Base-by-base conservation (phyloP, 2,888 invertebrate species). In the Lamellibrachia satsuma region DNA sequence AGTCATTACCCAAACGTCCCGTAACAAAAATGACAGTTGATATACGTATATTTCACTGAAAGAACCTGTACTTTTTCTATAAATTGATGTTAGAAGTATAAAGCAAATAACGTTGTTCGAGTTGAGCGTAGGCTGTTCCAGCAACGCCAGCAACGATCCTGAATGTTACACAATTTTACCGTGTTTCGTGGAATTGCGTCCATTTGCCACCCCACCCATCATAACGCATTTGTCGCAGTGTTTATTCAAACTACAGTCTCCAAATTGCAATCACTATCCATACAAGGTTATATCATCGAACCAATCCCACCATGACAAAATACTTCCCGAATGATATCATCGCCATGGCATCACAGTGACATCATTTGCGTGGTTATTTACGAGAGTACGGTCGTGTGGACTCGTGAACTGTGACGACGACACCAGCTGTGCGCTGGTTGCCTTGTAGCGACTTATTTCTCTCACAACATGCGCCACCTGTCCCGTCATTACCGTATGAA, bases 381-480 rank as follows among this genome's bases (percentile, higher is more conserved):
- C 75, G 22, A 75, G 75, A 22, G 75, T 75, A n/a, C 15, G 11
- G n/a, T 75, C 75, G n/a, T 57, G 57, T 15, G 57, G 75, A 6
- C 15, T n/a, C 15, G 75, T 75, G 2, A 75, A 75, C 75, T 6
- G 75, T 75, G 75, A 22, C 75, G 22, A 3, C 75, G 22, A 3
- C 75, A 22, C 75, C 75, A 75, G 75, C 75, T 75, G 75, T 22
- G 75, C 75, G n/a, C 75, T 22, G 75, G 75, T 75, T 75, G 75
- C 75, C n/a, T 75, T 75, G 75, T 75, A 75, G 75, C 75, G 75
- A 75, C 75, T 75, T 75, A 75, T 75, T 75, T 75, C 75, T 75
- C 75, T 75, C 75, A 22, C 75, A 75, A 75, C 75, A 75, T 75
- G 22, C 75, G 15, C 75, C 75, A n/a, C 22, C 75, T 75, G 75